Percentiles rank a stretch among this genome's conserved stretches.
Evolutionary conservation across 2,113 vertebrate genomes (phyloP).

Genomic region (Ochotona curzoniae): DNA sequence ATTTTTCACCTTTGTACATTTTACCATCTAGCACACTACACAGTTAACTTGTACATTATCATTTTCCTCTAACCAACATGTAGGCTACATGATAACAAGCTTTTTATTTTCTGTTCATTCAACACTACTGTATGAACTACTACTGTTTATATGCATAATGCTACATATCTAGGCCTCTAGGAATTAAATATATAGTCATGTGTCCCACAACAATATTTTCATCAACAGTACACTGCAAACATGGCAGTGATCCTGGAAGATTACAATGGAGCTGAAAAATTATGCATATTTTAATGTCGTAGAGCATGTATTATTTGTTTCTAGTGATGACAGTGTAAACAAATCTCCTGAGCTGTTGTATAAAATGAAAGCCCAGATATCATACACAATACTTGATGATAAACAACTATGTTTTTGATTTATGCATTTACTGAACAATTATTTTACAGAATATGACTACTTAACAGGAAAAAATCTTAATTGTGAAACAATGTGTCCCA

Average conservation of each 20-base stretch:
- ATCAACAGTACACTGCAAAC: not conserved
- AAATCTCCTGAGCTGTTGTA: not conserved
- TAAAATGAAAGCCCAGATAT: not conserved
- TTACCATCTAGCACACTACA: not conserved
- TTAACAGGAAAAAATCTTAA: not conserved
- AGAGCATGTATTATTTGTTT: not conserved
- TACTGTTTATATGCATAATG: not conserved
- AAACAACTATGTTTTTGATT: not conserved
- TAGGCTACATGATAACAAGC: not conserved
- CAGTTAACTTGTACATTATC: not conserved
- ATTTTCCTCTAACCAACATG: not conserved
- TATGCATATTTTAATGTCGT: not conserved
- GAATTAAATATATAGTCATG: not conserved
- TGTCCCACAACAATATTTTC: not conserved
- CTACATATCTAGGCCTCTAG: not conserved
- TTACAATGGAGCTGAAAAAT: not conserved
- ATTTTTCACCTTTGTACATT: constrained; percentile 36
- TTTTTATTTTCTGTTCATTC: not conserved
- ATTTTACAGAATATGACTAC: not conserved
- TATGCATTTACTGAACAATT: not conserved
- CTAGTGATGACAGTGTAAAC: not conserved
- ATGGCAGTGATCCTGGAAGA: no score
- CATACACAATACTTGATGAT: not conserved
- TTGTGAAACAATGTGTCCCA: not conserved
- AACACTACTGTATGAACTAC: not conserved